Percentiles rank a stretch among this genome's conserved stretches.
phyloP scores from a whole-genome alignment of 2,797 vertebrate genomes.

The Rhodeus uyekii region DNA sequence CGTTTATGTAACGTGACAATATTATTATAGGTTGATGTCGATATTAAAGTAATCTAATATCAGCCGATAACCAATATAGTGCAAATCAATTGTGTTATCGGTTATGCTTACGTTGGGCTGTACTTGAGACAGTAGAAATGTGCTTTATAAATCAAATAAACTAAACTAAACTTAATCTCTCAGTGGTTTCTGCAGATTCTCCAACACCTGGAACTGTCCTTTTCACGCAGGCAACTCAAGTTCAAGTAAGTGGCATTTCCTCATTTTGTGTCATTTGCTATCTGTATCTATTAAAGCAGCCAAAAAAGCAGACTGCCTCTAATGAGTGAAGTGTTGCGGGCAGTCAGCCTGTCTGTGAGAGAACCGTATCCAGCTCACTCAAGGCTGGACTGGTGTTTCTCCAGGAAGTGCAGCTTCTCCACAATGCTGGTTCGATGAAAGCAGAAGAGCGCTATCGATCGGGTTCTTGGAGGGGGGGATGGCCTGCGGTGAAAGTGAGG shows the following conservation, averaged over 20 bases:
- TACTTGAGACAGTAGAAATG: no score
- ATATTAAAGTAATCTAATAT: no score
- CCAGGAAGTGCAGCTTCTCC: constrained; percentile 79
- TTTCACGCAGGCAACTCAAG: neutral
- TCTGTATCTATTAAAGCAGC: constrained; percentile 6
- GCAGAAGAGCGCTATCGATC: constrained; percentile 81
- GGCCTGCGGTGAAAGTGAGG: constrained; percentile 71
- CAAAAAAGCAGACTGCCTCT: constrained; percentile 39
- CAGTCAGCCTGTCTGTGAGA: constrained; percentile 37
- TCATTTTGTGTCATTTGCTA: neutral
- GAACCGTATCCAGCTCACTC: constrained; percentile 25
- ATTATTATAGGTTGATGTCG: no score
- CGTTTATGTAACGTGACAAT: no score
- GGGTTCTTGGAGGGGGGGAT: constrained; percentile 60
- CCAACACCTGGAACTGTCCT: neutral
- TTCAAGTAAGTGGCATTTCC: neutral
- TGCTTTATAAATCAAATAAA: no score
- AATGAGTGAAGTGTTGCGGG: constrained; percentile 36
- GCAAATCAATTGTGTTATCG: no score
- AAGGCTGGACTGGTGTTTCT: constrained; percentile 78
- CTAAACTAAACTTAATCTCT: no score
- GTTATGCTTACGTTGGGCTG: no score
- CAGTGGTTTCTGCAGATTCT: neutral
- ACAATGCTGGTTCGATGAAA: constrained; percentile 83
- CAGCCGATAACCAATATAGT: neutral